Evolutionary conservation across 2,113 vertebrate species (phyloP).

Genomic region (Centropristis striata): DNA sequence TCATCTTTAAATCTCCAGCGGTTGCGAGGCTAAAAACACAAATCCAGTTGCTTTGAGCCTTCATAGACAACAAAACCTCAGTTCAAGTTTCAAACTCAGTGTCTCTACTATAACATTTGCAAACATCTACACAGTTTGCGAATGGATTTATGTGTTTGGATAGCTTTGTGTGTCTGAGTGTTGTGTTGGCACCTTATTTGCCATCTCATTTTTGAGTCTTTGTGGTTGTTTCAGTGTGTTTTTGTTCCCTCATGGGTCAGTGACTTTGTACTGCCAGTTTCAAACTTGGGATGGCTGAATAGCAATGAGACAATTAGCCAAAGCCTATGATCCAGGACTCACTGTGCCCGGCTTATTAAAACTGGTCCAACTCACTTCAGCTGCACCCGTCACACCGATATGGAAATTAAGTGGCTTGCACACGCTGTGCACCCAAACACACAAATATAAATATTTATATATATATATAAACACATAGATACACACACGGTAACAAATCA

Average conservation of each 20-base stretch:
- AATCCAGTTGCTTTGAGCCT: background rate
- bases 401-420: conserved; percentile 30
- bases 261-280: conserved; percentile 13
- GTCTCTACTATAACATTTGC: background rate
- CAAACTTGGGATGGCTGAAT: conserved; percentile 32
- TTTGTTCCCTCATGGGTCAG: conserved; percentile 15
- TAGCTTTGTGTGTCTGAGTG: background rate
- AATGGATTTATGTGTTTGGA: background rate
- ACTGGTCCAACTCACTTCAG: conserved; percentile 26
- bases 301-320: conserved; percentile 62
- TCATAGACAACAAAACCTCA: background rate
- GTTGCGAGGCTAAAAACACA: background rate
- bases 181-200: background rate
- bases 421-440: background rate
- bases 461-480: background rate
- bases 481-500: conserved; percentile 20
- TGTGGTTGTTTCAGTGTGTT: background rate
- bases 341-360: conserved; percentile 46
- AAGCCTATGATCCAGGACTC: conserved; percentile 57
- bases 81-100: background rate
- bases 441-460: background rate
- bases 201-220: background rate
- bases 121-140: background rate
- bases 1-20: too few relatives aligned
- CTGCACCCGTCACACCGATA: conserved; percentile 42